phyloP scores from a whole-genome alignment of 2,888 invertebrate species.

The Volucella bombylans region DNA sequence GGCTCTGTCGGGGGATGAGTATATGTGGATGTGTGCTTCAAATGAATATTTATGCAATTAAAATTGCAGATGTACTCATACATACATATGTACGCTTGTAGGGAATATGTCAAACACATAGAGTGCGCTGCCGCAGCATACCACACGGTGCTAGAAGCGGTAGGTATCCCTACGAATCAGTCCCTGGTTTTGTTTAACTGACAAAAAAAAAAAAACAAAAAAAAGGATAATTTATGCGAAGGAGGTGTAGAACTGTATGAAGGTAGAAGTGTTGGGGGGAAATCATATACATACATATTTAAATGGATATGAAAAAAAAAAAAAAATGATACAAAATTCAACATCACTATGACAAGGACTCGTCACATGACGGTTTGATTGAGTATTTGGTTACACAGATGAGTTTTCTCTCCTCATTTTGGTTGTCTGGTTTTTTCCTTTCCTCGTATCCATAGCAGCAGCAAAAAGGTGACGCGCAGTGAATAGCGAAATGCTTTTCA shows the following conservation, averaged over 20 bases:
- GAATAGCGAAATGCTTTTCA: slow-evolving; percentile 48
- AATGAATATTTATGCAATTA: slow-evolving; percentile 80
- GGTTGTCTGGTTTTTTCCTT: too few relatives aligned
- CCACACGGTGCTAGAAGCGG: slow-evolving; percentile 12
- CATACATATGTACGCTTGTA: slow-evolving; percentile 38
- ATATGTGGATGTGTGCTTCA: slow-evolving; percentile 53
- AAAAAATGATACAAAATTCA: slow-evolving; percentile 35
- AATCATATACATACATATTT: slow-evolving; percentile 40
- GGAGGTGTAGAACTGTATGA: slow-evolving; percentile 20
- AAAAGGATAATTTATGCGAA: slow-evolving; percentile 58
- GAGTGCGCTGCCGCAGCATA: slow-evolving; percentile 58
- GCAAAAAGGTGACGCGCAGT: neutral
- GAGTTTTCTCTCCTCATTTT: slow-evolving; percentile 18
- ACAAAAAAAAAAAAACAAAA: slow-evolving; percentile 33
- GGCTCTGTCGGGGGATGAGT: slow-evolving; percentile 10
- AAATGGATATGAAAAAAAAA: slow-evolving; percentile 23
- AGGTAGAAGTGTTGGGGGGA: neutral
- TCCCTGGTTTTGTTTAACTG: slow-evolving; percentile 37
- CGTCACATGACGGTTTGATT: slow-evolving; percentile 56
- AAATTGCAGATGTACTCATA: slow-evolving; percentile 78
- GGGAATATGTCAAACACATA: slow-evolving; percentile 68
- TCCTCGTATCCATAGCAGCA: neutral
- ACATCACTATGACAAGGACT: slow-evolving; percentile 44
- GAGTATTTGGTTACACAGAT: slow-evolving; percentile 34
- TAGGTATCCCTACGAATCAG: slow-evolving; percentile 12